phyloP scores from a whole-genome alignment of 2,113 vertebrate genomes.

The Brachirus orientalis region DNA sequence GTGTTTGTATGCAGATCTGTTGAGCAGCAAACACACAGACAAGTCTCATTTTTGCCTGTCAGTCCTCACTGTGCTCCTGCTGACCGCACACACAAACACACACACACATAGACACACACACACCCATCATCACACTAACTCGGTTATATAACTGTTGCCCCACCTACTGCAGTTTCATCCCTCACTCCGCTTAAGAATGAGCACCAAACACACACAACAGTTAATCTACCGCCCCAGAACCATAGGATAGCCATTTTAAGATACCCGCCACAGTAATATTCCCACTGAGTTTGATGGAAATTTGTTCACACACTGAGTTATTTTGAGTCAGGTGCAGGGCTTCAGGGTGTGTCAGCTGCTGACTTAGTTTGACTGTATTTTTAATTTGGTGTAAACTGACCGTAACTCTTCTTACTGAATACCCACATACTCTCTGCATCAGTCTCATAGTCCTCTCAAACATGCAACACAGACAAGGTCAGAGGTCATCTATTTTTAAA shows the following conservation, averaged over 20 bases:
- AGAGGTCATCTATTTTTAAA: not conserved
- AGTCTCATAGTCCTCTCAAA: not conserved
- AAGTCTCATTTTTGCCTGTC: too few species aligned
- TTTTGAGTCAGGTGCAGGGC: too few species aligned
- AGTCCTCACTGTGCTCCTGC: not conserved
- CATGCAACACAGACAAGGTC: not conserved
- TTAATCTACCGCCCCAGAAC: too few species aligned
- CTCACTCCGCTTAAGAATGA: slow-evolving; percentile 10
- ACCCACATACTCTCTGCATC: not conserved
- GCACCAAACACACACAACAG: too few species aligned
- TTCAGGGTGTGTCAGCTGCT: too few species aligned
- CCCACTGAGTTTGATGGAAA: too few species aligned
- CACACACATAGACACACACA: not conserved
- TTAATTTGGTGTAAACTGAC: too few species aligned
- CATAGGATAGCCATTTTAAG: too few species aligned
- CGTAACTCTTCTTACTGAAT: not conserved
- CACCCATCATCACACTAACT: not conserved
- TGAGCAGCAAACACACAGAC: too few species aligned
- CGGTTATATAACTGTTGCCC: slow-evolving; percentile 18
- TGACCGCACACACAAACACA: not conserved
- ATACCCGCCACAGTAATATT: too few species aligned
- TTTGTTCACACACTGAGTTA: too few species aligned
- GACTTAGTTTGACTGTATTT: not conserved
- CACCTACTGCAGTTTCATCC: slow-evolving; percentile 13
- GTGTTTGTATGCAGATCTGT: too few species aligned